Evolutionary conservation across 2,113 vertebrate genomes (phyloP).

Genomic region (Coptodon bakossiorum): DNA sequence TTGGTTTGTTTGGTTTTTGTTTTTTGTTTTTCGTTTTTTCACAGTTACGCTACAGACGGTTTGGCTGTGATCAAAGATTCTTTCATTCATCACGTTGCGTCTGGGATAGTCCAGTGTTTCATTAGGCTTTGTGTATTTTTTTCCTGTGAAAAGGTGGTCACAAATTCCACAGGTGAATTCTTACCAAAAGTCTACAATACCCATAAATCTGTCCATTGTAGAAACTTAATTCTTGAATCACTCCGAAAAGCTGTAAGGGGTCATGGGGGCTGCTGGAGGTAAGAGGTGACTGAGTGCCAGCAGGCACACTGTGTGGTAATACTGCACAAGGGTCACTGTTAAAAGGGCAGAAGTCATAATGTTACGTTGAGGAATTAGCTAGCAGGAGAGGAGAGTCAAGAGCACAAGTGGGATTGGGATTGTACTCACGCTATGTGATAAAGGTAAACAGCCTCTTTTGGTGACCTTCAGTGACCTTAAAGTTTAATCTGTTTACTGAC

Average conservation of each 20-base stretch:
- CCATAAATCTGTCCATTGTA: conserved; percentile 14
- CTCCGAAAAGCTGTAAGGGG: background rate
- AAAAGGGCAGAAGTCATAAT: background rate
- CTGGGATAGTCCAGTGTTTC: background rate
- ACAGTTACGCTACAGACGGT: no score
- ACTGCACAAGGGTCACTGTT: background rate
- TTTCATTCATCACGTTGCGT: background rate
- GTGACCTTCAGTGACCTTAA: background rate
- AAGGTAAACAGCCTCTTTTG: background rate
- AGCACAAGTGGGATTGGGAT: background rate
- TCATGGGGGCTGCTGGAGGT: conserved; percentile 1
- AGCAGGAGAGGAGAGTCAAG: background rate
- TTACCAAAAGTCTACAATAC: background rate
- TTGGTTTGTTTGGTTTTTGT: background rate
- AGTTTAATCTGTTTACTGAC: conserved; percentile 4
- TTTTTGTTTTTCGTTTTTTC: no score
- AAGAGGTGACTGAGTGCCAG: background rate
- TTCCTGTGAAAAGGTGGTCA: background rate
- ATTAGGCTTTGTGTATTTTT: background rate
- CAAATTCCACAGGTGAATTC: background rate
- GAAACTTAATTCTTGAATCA: background rate
- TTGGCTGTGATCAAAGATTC: background rate
- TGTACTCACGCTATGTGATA: background rate
- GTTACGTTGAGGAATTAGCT: background rate
- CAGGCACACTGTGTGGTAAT: background rate